Evolutionary conservation across 2,888 invertebrate genomes (phyloP), one percentile per base, ranked within the genome.

Genomic region (Epicampocera succincta): DNA sequence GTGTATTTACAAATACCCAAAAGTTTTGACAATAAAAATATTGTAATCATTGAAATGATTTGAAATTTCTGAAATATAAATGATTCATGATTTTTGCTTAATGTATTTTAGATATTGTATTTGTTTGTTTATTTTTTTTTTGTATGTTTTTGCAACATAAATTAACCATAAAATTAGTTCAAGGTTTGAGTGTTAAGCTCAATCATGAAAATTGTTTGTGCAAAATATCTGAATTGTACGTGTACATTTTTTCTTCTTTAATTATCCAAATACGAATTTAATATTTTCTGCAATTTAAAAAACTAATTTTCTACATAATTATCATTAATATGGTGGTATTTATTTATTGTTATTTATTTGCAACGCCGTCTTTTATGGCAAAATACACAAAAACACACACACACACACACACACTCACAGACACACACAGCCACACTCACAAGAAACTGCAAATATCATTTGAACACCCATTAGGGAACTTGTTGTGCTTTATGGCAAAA

Each of bases 251-350:
- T 52, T 44, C 33, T 63, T 65, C 25, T 58, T 56, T 56, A 56
- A 74, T 66, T 73, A 40, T 56, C 40, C 8, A 29, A 56, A 58
- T 58, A 46, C 65, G 25, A 54, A 44, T 56, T 68, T 29, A 25
- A 48, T 65, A 33, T 72, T 40, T 72, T 72, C 42, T 72, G 72
- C 54, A 42, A 65, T 60, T 72, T 25, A 13, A 21, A 58, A 71
- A 77, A 73, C 29, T 66, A 82, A 82, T 82, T 78, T 78, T 82
- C 78, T 66, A 68, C 74, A 78, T 66, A 75, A 82, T 82, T 82
- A 82, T 75, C 54, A 25, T 72, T 54, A 25, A 38, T 50, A 48
- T 25, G 1, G 21, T 40, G 50, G 25, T 56, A n/a, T 42, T 50
- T 60, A 65, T 63, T 75, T 75, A 44, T 61, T 25, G 25, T 61